Base-by-base conservation (phyloP, 2,888 invertebrate genomes). In the Pachymerium ferrugineum region DNA sequence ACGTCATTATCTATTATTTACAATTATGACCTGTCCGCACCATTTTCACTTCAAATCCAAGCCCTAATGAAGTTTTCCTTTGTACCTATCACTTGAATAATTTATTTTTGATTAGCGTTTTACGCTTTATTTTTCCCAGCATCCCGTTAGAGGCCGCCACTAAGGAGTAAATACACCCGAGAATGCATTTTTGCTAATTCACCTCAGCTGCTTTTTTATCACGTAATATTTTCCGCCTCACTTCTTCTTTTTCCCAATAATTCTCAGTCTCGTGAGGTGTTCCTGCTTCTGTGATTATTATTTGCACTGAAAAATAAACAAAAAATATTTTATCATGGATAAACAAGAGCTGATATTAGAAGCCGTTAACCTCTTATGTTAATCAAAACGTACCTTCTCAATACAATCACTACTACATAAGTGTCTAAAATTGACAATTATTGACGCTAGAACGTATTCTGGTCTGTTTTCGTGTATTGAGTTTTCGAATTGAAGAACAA, bases 181-280 rank as follows among this genome's bases (percentile, higher is more conserved):
- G 12, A 33, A 33, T 12, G 14, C 38, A 38, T 38, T 38, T 38
- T 38, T 2, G 3, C 38, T n/a, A 38, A 38, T 16, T 47, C 47
- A 47, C 47, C 47, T 47, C 68, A 10, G 4, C 22, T n/a, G 8
- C 22, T 2, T 6, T n/a, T 10, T 68, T 30, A 5, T 68, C 68
- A 19, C 30, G 10, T 35, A 12, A 30, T n/a, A 1, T 12, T 10
- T 68, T 68, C 22, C 25, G 68, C 3, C n/a, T 22, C 35, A 12
- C 35, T 22, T 68, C 68, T 10, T 29, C 30, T n/a, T 68, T 68
- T 30, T 68, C 68, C 68, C 68, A 68, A 25, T 29, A 28, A 68
- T 68, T 68, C 68, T 68, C 68, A 14, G 68, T 68, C 68, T 68
- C 68, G 68, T 68, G 68, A 1, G 68, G 68, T 22, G 22, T 68